Conservation (phyloP, 2,888 invertebrate genomes). For the Sarcophaga caerulescens region DNA sequence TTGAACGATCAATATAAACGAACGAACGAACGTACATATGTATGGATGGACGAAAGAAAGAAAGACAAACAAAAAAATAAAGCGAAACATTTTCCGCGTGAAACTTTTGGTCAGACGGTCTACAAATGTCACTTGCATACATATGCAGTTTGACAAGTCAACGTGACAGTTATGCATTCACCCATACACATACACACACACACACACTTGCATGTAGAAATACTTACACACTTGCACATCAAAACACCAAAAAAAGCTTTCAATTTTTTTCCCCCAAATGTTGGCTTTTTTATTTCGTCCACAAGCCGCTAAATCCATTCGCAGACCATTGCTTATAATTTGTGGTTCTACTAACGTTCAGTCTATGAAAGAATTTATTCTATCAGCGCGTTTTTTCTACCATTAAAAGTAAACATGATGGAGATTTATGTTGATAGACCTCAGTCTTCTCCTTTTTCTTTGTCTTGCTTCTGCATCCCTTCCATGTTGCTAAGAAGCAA, state of each 20-base stretch:
- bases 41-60: conserved; percentile 28
- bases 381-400: not conserved
- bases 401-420: too few relatives aligned
- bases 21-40: not conserved
- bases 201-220: not conserved
- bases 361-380: conserved; percentile 9
- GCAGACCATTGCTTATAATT: conserved; percentile 60
- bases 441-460: too few relatives aligned
- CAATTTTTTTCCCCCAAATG: conserved; percentile 30
- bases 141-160: conserved; percentile 68
- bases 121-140: conserved; percentile 69
- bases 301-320: conserved; percentile 61
- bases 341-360: conserved; percentile 55
- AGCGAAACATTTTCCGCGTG: conserved; percentile 59
- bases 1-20: not conserved
- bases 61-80: conserved; percentile 6
- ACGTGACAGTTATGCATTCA: conserved; percentile 70
- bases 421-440: too few relatives aligned
- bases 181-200: conserved; percentile 7
- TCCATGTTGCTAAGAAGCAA: too few relatives aligned
- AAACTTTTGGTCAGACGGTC: conserved; percentile 68
- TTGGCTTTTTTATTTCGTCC: conserved; percentile 24
- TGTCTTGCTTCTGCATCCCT: too few relatives aligned
- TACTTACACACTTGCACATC: conserved; percentile 24
- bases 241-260: conserved; percentile 50